Conservation (phyloP, 1,140 invertebrate species). For the Euura saliciscinereae region DNA sequence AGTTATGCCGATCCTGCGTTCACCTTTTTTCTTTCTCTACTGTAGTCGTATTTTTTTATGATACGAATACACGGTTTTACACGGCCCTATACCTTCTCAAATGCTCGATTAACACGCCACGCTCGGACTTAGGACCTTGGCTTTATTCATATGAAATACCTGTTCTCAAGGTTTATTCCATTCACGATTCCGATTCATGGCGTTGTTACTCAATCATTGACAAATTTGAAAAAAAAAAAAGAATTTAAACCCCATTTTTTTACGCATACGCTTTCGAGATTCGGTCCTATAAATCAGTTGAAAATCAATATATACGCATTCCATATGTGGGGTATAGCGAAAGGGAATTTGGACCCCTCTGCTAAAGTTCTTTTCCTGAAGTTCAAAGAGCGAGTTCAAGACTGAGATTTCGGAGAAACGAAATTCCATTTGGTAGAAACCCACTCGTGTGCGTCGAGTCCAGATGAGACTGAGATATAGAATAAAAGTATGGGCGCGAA, state of each 20-base stretch:
- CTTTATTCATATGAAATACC: not conserved
- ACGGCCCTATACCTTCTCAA: not conserved
- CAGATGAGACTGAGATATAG: not conserved
- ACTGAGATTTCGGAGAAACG: not conserved
- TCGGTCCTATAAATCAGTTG: not conserved
- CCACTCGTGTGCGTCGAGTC: not conserved
- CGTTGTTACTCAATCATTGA: no score
- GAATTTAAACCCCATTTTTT: no score
- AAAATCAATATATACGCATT: not conserved
- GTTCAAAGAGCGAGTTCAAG: conserved; percentile 31
- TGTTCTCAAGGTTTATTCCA: no score
- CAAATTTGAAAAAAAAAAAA: no score
- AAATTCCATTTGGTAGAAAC: not conserved
- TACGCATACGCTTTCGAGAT: no score
- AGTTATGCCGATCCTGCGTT: not conserved
- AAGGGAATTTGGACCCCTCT: conserved; percentile 12
- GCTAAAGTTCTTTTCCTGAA: conserved; percentile 22
- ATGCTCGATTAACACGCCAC: conserved; percentile 4
- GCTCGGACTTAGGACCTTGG: not conserved
- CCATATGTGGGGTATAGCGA: not conserved
- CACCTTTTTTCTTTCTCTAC: not conserved
- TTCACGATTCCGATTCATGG: no score
- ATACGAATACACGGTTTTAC: not conserved
- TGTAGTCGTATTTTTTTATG: conserved; percentile 1
- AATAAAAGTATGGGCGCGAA: not conserved